Percentiles rank a stretch among this genome's conserved stretches.
Conservation (phyloP, 2,113 vertebrate species). For the Nematolebias whitei region DNA sequence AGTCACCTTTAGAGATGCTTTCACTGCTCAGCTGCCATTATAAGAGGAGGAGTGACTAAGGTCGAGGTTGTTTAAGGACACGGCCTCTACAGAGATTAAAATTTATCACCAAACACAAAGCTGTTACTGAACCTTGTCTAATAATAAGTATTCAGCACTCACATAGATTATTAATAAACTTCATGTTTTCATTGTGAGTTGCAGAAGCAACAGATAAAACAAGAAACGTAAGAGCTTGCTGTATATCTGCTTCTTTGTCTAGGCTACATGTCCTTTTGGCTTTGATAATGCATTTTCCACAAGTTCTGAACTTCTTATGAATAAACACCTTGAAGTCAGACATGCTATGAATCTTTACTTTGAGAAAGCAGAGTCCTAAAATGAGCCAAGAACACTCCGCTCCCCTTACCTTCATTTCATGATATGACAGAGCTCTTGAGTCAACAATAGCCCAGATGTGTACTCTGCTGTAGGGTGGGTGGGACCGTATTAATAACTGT, state of each 20-base stretch:
- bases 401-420: slow-evolving; percentile 27
- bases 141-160: neutral
- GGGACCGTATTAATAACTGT: slow-evolving; percentile 62
- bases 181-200: slow-evolving; percentile 4
- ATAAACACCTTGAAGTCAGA: slow-evolving; percentile 12
- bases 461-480: slow-evolving; percentile 42
- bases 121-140: slow-evolving; percentile 6
- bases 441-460: slow-evolving; percentile 64
- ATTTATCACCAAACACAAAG: slow-evolving; percentile 39
- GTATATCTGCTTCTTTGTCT: slow-evolving; percentile 23
- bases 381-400: slow-evolving; percentile 11
- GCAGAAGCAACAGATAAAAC: slow-evolving; percentile 33
- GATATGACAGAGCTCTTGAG: slow-evolving; percentile 37
- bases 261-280: slow-evolving; percentile 28
- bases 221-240: slow-evolving; percentile 4
- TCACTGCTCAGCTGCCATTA: slow-evolving; percentile 55
- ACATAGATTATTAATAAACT: neutral
- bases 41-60: slow-evolving; percentile 20
- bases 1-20: slow-evolving; percentile 70
- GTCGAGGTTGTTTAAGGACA: neutral
- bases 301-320: slow-evolving; percentile 35
- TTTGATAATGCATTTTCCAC: slow-evolving; percentile 16
- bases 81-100: slow-evolving; percentile 14
- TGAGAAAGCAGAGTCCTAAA: slow-evolving; percentile 10
- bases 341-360: slow-evolving; percentile 24